Conservation (phyloP, 2,113 vertebrate species). For the Nothocercus julius region DNA sequence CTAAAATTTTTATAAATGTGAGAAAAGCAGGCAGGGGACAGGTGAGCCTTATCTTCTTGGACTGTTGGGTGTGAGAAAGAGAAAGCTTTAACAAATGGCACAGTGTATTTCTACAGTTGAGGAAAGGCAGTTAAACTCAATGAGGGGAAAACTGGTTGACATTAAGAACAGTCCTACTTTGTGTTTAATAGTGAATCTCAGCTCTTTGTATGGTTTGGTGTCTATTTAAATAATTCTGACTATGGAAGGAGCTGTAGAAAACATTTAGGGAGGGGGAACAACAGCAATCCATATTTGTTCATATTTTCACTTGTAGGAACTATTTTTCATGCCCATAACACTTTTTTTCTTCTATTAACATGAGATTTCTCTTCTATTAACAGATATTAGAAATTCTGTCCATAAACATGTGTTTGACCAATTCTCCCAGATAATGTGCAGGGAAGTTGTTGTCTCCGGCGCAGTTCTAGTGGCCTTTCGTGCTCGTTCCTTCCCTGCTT, state of each 20-base stretch:
- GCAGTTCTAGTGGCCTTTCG: not conserved
- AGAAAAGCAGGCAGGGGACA: not conserved
- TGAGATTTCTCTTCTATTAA: not conserved
- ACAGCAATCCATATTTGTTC: not conserved
- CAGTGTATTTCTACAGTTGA: slow-evolving; percentile 9
- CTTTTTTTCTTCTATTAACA: not conserved
- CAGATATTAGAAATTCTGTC: not conserved
- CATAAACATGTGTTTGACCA: not conserved
- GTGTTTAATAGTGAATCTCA: not conserved
- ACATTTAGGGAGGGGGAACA: not conserved
- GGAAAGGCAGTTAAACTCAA: slow-evolving; percentile 5
- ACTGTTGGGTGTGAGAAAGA: not conserved
- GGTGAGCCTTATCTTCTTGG: slow-evolving; percentile 10
- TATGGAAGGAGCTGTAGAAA: slow-evolving; percentile 20
- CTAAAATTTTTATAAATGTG: not conserved
- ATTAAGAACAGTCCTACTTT: slow-evolving; percentile 25
- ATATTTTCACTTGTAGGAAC: not conserved
- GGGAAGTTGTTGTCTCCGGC: not conserved
- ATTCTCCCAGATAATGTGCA: rapidly evolving
- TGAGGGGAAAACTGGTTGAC: slow-evolving; percentile 29
- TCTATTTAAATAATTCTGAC: not conserved
- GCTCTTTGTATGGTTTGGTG: not conserved
- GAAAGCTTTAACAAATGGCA: not conserved
- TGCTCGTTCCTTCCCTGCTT: not conserved
- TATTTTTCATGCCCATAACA: not conserved